phyloP scores from a whole-genome alignment of 2,888 invertebrate species.

The Euphydryas editha region DNA sequence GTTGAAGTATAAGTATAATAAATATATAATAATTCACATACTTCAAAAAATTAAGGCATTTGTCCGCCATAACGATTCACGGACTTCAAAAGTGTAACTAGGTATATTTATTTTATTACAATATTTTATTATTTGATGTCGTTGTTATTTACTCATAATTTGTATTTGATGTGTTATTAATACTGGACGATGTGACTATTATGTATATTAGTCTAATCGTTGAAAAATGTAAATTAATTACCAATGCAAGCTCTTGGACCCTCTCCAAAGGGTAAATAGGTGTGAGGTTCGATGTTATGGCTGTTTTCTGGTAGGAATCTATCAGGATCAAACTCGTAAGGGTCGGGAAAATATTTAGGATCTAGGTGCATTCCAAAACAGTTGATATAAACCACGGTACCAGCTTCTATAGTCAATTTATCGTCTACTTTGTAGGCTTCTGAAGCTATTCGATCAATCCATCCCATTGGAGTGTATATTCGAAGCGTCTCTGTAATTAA shows the following conservation, averaged over 20 bases:
- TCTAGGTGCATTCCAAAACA: slow-evolving; percentile 61
- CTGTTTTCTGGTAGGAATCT: slow-evolving; percentile 83
- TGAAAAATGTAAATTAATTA: slow-evolving; percentile 42
- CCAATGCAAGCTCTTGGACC: slow-evolving; percentile 86
- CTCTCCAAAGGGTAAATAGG: slow-evolving; percentile 80
- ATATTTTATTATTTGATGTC: too few relatives aligned
- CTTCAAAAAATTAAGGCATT: too few relatives aligned
- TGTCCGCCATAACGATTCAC: too few relatives aligned
- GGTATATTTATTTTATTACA: too few relatives aligned
- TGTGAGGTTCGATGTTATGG: slow-evolving; percentile 54
- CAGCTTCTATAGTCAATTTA: slow-evolving; percentile 44
- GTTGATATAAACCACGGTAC: slow-evolving; percentile 56
- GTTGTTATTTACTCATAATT: too few relatives aligned
- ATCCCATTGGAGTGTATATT: slow-evolving; percentile 48
- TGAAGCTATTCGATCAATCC: slow-evolving; percentile 46
- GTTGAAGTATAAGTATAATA: too few relatives aligned
- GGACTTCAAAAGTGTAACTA: too few relatives aligned
- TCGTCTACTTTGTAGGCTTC: slow-evolving; percentile 47
- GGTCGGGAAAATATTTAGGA: slow-evolving; percentile 78
- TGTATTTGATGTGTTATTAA: too few relatives aligned
- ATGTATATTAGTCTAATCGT: too few relatives aligned
- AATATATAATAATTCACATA: too few relatives aligned
- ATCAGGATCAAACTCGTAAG: slow-evolving; percentile 79
- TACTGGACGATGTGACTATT: too few relatives aligned
- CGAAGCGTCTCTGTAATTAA: slow-evolving; percentile 44